Evolutionary conservation across 2,888 invertebrate genomes (phyloP), one percentile per base, ranked within the genome.

Genomic region (Hyposoter didymator): DNA sequence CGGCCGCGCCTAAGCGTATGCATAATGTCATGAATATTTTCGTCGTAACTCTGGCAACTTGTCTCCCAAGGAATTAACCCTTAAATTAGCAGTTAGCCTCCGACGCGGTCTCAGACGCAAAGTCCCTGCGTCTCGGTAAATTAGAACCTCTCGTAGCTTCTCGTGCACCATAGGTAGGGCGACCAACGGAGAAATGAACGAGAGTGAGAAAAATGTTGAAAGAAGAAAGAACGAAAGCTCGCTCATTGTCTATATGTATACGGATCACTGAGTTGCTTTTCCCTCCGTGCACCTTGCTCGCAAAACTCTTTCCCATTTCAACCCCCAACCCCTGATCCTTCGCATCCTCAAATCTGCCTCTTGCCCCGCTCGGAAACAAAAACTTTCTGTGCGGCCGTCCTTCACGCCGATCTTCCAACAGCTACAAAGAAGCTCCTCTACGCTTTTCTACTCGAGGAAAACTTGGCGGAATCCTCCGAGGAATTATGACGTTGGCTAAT

Each of bases 1-100:
- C 88, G 90, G 88, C 86, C 84, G 84, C 90, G 89, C 90, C 92
- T 93, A 93, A 93, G 91, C 93, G 93, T 94, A 94, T 94, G 93
- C 94, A 94, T 93, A 94, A 94, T 94, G 92, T 93, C 92, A 94
- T 94, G 94, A 94, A 94, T 94, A 94, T 94, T 94, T 94, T 93
- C 92, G 91, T 92, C 93, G 92, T 94, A 94, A 94, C 93, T 94
- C 93, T 94, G 93, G 93, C 93, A 94, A 94, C 93, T 94, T 94
- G 94, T 94, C 94, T 93, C 92, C 93, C 90, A 94, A 94, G 94
- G 94, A 94, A 94, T 94, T 94, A 94, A 94, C 94, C 94, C 94
- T 93, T 94, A 94, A 94, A 94, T 94, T 94, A 94, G 93, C 93
- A 93, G 94, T 93, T 93, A 93, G 93, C 93, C 86, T 92, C 91